Percentiles rank a stretch among this genome's conserved stretches.
Evolutionary conservation across 2,113 vertebrate genomes (phyloP).

Genomic region (Panthera leo): DNA sequence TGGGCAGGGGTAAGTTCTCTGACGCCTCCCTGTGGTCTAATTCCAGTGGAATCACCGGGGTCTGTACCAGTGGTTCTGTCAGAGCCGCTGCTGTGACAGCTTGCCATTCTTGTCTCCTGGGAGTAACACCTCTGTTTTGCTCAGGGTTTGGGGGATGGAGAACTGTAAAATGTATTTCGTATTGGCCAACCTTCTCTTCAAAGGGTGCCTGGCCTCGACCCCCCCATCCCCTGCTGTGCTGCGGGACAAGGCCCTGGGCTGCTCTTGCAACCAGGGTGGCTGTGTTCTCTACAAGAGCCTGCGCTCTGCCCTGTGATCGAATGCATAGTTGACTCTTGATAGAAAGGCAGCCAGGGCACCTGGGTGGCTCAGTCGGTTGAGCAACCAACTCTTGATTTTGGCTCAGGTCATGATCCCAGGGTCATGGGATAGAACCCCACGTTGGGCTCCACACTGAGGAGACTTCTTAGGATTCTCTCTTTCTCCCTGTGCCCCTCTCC

Average conservation of each 20-base stretch:
- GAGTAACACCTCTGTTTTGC: neutral
- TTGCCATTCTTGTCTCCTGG: neutral
- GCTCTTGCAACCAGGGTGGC: neutral
- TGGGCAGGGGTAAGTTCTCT: neutral
- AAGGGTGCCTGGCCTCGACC: neutral
- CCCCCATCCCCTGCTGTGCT: neutral
- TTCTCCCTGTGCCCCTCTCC: too few species aligned
- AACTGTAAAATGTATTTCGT: neutral
- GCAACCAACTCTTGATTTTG: too few species aligned
- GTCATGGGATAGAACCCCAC: too few species aligned
- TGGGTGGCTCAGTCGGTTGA: too few species aligned
- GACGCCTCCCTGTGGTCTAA: neutral
- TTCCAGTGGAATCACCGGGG: neutral
- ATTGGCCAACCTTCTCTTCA: neutral
- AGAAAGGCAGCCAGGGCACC: neutral
- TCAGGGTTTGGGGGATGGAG: neutral
- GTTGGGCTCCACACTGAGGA: too few species aligned
- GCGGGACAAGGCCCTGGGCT: neutral
- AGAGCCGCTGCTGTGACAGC: neutral
- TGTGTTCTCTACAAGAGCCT: neutral
- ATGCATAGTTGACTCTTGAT: rapidly evolving
- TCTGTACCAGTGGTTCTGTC: neutral
- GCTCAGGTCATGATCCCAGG: too few species aligned
- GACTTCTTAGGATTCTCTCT: too few species aligned
- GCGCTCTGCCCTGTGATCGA: neutral